A percentile compares a stretch with the other conserved stretches of the same genome.
phyloP scores from a whole-genome alignment of 2,797 vertebrate genomes.

The Sorex maritimensis region DNA sequence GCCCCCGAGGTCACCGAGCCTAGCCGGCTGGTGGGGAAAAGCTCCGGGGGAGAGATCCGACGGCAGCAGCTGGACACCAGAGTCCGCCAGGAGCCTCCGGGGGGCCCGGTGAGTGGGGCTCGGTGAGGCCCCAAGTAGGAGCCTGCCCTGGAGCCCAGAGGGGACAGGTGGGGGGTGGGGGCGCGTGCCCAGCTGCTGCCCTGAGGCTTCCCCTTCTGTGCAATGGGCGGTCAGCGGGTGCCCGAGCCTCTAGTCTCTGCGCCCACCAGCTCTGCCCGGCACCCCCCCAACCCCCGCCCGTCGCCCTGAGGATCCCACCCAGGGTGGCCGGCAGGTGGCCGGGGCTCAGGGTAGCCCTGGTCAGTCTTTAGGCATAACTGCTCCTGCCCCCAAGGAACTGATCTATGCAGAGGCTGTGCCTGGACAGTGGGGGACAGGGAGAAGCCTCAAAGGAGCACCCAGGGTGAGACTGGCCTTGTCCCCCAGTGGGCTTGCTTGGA shows the following conservation, averaged over 20 bases:
- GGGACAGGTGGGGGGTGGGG: background rate
- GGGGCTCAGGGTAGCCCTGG: background rate
- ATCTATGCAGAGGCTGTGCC: background rate
- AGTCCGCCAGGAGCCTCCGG: constrained; percentile 91
- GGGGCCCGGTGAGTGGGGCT: constrained; percentile 87
- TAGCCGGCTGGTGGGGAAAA: constrained; percentile 93
- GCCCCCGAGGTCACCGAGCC: constrained; percentile 93
- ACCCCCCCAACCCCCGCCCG: background rate
- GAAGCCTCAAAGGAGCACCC: background rate
- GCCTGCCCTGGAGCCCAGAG: constrained; percentile 16
- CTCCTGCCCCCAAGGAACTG: background rate
- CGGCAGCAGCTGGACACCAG: constrained; percentile 94
- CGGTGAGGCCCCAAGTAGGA: constrained; percentile 2
- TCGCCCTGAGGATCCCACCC: background rate
- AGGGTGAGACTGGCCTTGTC: background rate
- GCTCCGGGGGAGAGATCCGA: constrained; percentile 93
- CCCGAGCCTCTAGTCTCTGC: background rate
- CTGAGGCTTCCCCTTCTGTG: background rate
- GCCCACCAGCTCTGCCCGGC: background rate
- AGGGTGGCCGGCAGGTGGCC: background rate
- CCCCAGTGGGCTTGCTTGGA: background rate
- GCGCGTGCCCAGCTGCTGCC: background rate
- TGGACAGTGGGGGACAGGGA: background rate
- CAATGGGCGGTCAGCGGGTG: background rate
- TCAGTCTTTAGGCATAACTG: background rate